Base-by-base conservation (phyloP, 2,113 vertebrate genomes). In the Paedocypris sp. region DNA sequence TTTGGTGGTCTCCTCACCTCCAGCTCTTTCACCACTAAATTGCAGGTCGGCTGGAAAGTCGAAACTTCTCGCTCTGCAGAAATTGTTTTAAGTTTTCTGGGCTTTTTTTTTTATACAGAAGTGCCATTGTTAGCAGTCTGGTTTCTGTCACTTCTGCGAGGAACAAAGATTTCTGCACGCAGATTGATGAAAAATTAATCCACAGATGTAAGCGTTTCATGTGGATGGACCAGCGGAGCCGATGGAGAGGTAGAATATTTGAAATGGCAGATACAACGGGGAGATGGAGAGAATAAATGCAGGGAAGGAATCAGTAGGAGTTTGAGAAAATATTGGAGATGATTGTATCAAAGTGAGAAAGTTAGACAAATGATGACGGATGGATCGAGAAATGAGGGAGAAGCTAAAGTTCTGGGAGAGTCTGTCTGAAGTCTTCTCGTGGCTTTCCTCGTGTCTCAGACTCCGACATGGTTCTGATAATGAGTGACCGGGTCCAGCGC, bases 391-490 rank as follows among this genome's bases (percentile, higher is more conserved):
- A 32, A 60, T 41, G 36, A 15, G 3, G 28, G 18, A 35, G 29
- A 50, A 61, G 50, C n/a, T 25, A 49, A 50, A 48, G 20, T 26
- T 38, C 16, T 23, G 28, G 6, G 16, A 39, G 60, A 19, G 4
- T 4, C 12, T 48, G 10, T 33, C 6, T 33, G 75, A 69, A 61
- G 70, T 84, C 85, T 78, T 67, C 45, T 63, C 78, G 74, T 80
- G 76, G 69, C 56, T 75, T 74, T 77, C 58, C 71, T 80, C 70
- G 68, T 77, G 84, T 78, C 78, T 80, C 65, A 68, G 74, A 82
- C 85, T 80, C 80, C 87, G 83, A 83, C 85, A 78, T 78, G 81
- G 86, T 88, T 94, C 86, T 91, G 88, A 87, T 91, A 92, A 90
- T 89, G 79, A 87, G 83, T 64, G 62, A 74, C 64, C 71, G 78